Evolutionary conservation across 2,113 vertebrate genomes (phyloP).

Genomic region (Brachyistius frenatus): DNA sequence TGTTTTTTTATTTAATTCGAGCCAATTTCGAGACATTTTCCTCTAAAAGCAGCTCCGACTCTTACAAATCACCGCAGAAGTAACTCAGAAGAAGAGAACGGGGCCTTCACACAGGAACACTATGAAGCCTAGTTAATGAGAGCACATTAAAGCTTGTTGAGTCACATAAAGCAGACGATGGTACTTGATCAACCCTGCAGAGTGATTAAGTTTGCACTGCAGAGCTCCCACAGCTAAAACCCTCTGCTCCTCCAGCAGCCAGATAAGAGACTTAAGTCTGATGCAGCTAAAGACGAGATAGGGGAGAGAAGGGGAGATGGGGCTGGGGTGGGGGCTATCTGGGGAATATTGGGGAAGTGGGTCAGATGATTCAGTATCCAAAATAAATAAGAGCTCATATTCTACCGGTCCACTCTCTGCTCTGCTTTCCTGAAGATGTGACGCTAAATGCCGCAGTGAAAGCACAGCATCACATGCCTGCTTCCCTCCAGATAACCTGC

Average conservation of each 20-base stretch:
- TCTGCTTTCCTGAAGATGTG: slow-evolving; percentile 38
- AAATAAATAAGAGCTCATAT: slow-evolving; percentile 74
- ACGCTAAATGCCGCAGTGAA: slow-evolving; percentile 61
- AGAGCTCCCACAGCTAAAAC: slow-evolving; percentile 59
- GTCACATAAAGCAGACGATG: slow-evolving; percentile 38
- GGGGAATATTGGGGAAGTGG: slow-evolving; percentile 76
- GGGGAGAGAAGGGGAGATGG: slow-evolving; percentile 38
- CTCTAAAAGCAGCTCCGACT: slow-evolving; percentile 22
- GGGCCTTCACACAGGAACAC: neutral
- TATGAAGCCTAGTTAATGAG: slow-evolving; percentile 30
- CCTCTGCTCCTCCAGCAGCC: slow-evolving; percentile 32
- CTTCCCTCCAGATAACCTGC: slow-evolving; percentile 10
- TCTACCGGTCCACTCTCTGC: slow-evolving; percentile 46
- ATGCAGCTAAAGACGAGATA: slow-evolving; percentile 49
- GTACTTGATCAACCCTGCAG: slow-evolving; percentile 45
- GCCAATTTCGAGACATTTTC: neutral
- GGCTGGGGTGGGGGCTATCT: slow-evolving; percentile 32
- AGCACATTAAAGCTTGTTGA: slow-evolving; percentile 35
- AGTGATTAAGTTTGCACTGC: slow-evolving; percentile 54
- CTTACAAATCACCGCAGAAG: neutral
- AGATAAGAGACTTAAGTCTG: slow-evolving; percentile 67
- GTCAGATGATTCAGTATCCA: slow-evolving; percentile 78
- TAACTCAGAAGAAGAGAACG: slow-evolving; percentile 16
- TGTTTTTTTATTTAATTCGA: slow-evolving; percentile 30
- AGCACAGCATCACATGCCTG: slow-evolving; percentile 20